phyloP scores from a whole-genome alignment of 2,113 vertebrate species.

The Irena cyanogastra region DNA sequence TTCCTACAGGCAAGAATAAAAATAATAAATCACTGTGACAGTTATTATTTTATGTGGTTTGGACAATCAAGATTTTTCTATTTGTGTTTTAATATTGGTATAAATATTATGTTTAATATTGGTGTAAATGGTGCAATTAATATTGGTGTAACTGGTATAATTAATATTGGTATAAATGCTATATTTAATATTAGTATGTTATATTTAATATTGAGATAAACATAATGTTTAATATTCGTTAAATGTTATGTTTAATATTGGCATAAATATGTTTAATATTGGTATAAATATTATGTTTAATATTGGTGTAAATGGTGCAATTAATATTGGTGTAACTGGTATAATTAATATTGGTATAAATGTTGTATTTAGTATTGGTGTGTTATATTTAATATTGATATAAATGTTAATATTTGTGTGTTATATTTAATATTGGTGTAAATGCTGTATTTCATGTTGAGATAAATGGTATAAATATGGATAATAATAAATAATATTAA shows the following conservation, averaged over 20 bases:
- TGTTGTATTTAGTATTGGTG: fast-evolving
- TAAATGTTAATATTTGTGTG: too few species aligned
- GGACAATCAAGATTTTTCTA: neutral
- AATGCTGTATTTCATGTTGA: too few species aligned
- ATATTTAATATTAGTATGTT: neutral
- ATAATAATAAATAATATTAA: too few species aligned
- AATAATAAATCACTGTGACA: neutral
- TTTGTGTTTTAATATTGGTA: too few species aligned
- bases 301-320: neutral
- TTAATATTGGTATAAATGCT: neutral
- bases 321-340: too few species aligned
- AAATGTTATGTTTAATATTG: too few species aligned
- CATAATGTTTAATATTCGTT: neutral
- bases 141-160: neutral
- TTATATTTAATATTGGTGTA: neutral
- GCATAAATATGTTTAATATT: too few species aligned
- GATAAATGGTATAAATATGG: too few species aligned
- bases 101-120: neutral
- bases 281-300: neutral
- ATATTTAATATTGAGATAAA: fast-evolving
- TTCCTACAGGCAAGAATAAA: neutral
- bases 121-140: neutral
- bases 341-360: neutral
- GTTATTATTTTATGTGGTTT: neutral
- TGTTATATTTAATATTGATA: neutral